Percentiles rank a stretch among this genome's conserved stretches.
Evolutionary conservation across 2,888 invertebrate species (phyloP).

Genomic region (Hydraecia micacea): DNA sequence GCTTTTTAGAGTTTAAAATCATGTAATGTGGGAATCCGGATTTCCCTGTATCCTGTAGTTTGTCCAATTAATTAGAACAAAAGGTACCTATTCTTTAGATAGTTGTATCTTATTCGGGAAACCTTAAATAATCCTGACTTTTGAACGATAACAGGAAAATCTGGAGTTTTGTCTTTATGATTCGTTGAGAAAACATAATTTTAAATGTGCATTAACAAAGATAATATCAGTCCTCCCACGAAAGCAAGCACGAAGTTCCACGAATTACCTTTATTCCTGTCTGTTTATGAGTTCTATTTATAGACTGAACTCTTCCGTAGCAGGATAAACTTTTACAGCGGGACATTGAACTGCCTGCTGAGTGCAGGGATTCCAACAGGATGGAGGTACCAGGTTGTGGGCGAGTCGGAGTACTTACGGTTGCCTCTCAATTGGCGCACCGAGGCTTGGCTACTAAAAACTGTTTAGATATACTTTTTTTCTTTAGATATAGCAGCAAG

Average conservation of each 20-base stretch:
- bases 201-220: background rate
- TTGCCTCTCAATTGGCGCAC: background rate
- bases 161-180: background rate
- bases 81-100: background rate
- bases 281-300: conserved; percentile 19
- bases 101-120: background rate
- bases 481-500: background rate
- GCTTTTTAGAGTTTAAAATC: conserved; percentile 6
- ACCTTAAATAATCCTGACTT: background rate
- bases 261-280: conserved; percentile 7
- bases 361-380: conserved; percentile 7
- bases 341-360: background rate
- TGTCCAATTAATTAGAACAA: conserved; percentile 13
- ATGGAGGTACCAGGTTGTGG: background rate
- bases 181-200: background rate
- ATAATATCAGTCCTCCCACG: background rate
- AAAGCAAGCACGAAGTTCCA: conserved; percentile 6
- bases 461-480: background rate
- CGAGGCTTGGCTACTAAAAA: background rate
- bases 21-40: conserved; percentile 13
- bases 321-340: conserved; percentile 34
- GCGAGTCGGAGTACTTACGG: background rate
- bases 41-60: conserved; percentile 16
- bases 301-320: conserved; percentile 14
- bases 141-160: background rate